Evolutionary conservation across 1,140 invertebrate species (phyloP), one percentile per base, ranked within the genome.

Genomic region (Sitobion miscanthi): DNA sequence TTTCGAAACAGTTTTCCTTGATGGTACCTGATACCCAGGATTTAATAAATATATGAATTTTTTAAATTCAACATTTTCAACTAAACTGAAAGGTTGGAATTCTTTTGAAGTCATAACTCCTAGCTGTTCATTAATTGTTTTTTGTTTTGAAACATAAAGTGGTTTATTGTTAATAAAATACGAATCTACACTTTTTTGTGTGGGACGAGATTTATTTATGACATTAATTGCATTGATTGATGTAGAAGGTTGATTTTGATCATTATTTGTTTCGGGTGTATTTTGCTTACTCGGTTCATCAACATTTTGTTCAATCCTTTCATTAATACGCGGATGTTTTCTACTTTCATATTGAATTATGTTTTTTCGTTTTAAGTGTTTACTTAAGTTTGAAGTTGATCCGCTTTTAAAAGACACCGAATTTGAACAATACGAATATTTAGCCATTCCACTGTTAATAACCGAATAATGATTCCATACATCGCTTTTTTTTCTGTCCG

Each of bases 101-200:
- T 94, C 94, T 93, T 94, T 94, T 9, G 91, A 88, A 85, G 94
- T 94, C 94, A 94, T 94, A 88, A 93, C 90, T n/a, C 94, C 92
- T 45, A 94, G 45, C 88, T 94, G 94, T 25, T 90, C 35, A 93
- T 94, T 94, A 49, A 94, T 47, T 69, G 25, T 20, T 93, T 86
- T 83, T 85, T 25, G 54, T 93, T 87, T 87, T 38, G 21, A 20
- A 35, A 89, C 21, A 45, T 88, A 91, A 57, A 93, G 21, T n/a
- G 87, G 57, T 93, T 77, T 86, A 45, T 85, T 85, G 23, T 47
- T 47, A 47, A n/a, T n/a, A 4, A 87, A 9, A 82, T 49, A 77
- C 17, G 47, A 49, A 82, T 82, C 49, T 77, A 77, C 35, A 77
- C 49, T 38, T 9, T 45, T 69, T 77, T 47, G 57, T 91, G n/a